Conservation (phyloP, 2,113 vertebrate species). For the Puma concolor region DNA sequence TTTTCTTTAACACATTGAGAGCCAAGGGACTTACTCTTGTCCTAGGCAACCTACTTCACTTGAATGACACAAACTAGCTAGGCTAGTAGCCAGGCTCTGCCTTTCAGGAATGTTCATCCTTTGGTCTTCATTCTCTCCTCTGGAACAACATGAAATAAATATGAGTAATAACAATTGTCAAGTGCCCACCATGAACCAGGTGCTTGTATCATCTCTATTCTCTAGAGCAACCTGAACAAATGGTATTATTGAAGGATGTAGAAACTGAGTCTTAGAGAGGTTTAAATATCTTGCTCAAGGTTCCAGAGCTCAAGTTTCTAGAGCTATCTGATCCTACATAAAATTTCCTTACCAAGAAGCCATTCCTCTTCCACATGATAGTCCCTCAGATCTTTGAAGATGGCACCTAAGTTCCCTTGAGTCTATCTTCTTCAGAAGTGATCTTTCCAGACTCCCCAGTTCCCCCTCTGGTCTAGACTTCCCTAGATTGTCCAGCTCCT, state of each 20-base stretch:
- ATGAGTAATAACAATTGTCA: background rate
- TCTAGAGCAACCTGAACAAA: background rate
- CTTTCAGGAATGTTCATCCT: background rate
- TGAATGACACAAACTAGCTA: background rate
- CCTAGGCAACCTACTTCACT: background rate
- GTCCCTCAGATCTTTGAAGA: background rate
- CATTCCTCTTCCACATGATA: background rate
- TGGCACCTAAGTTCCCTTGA: background rate
- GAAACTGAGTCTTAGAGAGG: background rate
- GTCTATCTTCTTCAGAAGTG: background rate
- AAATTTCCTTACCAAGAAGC: background rate
- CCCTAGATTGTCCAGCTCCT: background rate
- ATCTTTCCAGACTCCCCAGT: background rate
- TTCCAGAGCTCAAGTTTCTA: background rate
- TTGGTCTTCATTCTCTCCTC: background rate
- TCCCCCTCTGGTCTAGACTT: background rate
- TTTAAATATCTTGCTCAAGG: background rate
- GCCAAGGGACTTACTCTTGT: background rate
- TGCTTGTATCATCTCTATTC: background rate
- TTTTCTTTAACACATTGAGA: background rate
- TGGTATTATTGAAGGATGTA: background rate
- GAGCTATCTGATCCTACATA: background rate
- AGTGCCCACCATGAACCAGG: background rate
- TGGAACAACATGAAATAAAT: conserved; percentile 5
- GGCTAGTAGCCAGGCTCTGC: background rate